Evolutionary conservation across 2,888 invertebrate species (phyloP), one percentile per base, ranked within the genome.

Genomic region (Hirudinaria manillensis): DNA sequence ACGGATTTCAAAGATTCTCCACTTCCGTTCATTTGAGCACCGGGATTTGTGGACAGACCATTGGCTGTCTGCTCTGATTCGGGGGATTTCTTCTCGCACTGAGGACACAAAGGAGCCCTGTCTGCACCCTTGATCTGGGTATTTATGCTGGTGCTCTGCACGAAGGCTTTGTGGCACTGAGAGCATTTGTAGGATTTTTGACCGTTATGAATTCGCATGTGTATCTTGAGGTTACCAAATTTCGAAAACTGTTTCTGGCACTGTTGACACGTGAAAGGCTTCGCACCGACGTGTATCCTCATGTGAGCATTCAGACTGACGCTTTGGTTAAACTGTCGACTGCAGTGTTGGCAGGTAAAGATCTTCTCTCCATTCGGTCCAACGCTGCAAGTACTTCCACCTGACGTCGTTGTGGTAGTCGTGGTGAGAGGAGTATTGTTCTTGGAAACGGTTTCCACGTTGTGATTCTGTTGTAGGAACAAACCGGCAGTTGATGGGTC

Each of bases 161-260:
- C 29, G 32, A 55, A 55, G 21, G 16, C n/a, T 29, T 29, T 24
- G 16, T 29, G 27, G 38, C 70, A 70, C 29, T 72, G 53, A 27
- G 55, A 72, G 55, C 72, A 72, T 53, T 72, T 51, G 10, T 29
- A 55, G 19, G 55, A 72, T 34, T 72, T 72, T 21, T 53, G 55
- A 0, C 72, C 72, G 32, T 29, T 72, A 24, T 72, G 72, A 53
- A 72, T 72, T 24, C 72, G 24, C 72, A 72, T 72, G 34, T 72
- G 72, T 24, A 72, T 72, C 72, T 72, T 72, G 27, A 72, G 55
- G 72, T 72, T 72, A 27, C 72, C 72, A 19, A 72, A 72, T 29
- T 72, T 72, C 0, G 72, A 72, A 45, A 72, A 72, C 32, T 72
- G 72, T 29, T 72, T 72, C 55, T 72, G 72, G 32, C 72, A 72